Percentiles rank a stretch among this genome's conserved stretches.
phyloP scores from a whole-genome alignment of 2,888 invertebrate species.

The Oscheius sp. region DNA sequence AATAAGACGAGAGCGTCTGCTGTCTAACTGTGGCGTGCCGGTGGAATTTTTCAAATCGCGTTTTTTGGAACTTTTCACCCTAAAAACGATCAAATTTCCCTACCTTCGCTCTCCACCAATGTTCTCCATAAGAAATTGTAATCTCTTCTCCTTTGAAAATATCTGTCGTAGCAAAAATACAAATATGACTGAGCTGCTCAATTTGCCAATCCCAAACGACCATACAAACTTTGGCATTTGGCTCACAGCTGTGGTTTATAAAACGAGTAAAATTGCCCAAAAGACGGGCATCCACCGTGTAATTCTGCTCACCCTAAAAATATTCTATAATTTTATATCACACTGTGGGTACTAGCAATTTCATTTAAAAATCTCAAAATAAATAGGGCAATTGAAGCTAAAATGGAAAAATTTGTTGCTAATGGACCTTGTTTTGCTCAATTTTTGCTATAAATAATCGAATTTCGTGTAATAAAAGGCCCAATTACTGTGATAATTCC shows the following conservation, averaged over 20 bases:
- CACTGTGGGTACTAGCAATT: too few species aligned
- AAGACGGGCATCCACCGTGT: conserved; percentile 55
- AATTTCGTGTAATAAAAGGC: too few species aligned
- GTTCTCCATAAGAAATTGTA: conserved; percentile 59
- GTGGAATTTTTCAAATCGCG: too few species aligned
- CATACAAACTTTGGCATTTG: conserved; percentile 58
- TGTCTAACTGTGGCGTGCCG: too few species aligned
- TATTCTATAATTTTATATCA: not conserved
- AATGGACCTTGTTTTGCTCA: too few species aligned
- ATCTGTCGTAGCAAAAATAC: conserved; percentile 48
- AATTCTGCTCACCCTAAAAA: conserved; percentile 49
- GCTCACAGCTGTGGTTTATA: conserved; percentile 60
- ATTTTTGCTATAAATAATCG: too few species aligned
- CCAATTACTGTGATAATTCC: too few species aligned
- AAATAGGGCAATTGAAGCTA: not conserved
- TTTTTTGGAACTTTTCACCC: too few species aligned
- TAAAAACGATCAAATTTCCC: too few species aligned
- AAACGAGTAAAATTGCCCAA: conserved; percentile 60
- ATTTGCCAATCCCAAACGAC: conserved; percentile 57
- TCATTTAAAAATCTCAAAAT: too few species aligned
- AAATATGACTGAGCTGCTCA: conserved; percentile 55
- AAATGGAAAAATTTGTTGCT: too few species aligned
- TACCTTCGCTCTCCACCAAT: conserved; percentile 60
- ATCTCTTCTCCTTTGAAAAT: conserved; percentile 56
- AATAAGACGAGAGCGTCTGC: too few species aligned